A percentile compares a stretch with the other conserved stretches of the same genome.
Evolutionary conservation across 2,797 vertebrate genomes (phyloP).

Genomic region (Ataeniobius toweri): DNA sequence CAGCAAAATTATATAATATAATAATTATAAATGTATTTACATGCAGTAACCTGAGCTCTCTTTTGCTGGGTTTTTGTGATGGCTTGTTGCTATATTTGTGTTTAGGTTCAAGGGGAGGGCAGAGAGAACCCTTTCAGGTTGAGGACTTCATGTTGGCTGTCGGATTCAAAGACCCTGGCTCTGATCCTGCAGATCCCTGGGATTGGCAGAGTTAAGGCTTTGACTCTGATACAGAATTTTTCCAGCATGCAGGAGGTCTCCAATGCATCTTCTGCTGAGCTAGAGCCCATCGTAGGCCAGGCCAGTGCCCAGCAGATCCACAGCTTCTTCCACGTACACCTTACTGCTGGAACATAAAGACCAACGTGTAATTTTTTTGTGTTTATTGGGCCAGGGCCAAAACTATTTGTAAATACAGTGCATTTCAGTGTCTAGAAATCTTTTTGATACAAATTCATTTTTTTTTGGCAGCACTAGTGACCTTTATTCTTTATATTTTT

Average conservation of each 20-base stretch:
- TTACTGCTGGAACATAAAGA: constrained; percentile 19
- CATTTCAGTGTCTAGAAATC: not conserved
- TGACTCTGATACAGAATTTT: constrained; percentile 84
- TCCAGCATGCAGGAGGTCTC: constrained; percentile 84
- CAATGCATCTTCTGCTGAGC: constrained; percentile 71
- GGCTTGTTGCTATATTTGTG: not conserved
- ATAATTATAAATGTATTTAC: no score
- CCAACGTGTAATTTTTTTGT: not conserved
- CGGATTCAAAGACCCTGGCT: constrained; percentile 77
- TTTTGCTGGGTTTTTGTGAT: not conserved
- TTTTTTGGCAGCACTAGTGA: no score
- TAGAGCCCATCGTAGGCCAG: constrained; percentile 82
- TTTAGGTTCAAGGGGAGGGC: constrained; percentile 84
- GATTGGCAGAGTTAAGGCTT: constrained; percentile 87
- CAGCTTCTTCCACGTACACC: constrained; percentile 76
- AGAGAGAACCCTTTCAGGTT: constrained; percentile 85
- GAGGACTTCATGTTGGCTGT: constrained; percentile 54
- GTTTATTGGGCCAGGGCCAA: not conserved
- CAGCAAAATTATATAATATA: no score
- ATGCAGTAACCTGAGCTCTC: not conserved
- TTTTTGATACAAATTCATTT: not conserved
- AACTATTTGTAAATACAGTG: not conserved
- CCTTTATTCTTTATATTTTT: no score
- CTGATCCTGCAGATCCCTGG: constrained; percentile 87
- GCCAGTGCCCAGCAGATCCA: constrained; percentile 80